Conservation (phyloP, 2,113 vertebrate species). For the Thalassoma bifasciatum region DNA sequence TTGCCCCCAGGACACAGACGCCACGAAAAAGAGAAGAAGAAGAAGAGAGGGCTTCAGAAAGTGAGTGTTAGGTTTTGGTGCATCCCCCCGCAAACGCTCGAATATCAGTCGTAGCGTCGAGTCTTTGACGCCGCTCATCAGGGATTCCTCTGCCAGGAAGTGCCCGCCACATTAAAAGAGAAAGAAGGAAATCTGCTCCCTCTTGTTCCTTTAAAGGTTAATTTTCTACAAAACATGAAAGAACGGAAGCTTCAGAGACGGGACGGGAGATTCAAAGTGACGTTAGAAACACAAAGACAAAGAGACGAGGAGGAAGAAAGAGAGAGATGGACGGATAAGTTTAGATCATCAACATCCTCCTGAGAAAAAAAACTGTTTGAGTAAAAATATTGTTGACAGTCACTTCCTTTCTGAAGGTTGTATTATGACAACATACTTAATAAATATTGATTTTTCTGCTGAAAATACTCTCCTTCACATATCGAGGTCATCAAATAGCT, state of each 20-base stretch:
- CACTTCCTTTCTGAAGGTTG: too few species aligned
- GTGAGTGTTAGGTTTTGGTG: constrained; percentile 1
- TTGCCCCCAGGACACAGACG: constrained; percentile 26
- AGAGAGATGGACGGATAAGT: background rate
- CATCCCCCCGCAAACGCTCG: constrained; percentile 1
- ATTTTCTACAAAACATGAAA: background rate
- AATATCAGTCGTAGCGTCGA: background rate
- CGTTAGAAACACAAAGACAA: too few species aligned
- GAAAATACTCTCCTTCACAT: too few species aligned
- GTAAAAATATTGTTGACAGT: too few species aligned
- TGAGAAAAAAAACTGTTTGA: too few species aligned
- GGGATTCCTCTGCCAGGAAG: background rate
- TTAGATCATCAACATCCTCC: too few species aligned
- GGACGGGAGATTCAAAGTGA: background rate
- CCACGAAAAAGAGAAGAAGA: constrained; percentile 15
- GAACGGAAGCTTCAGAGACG: background rate
- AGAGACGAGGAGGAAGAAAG: background rate
- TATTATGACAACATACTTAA: too few species aligned
- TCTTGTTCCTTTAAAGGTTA: constrained; percentile 13
- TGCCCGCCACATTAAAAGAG: too few species aligned
- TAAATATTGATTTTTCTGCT: too few species aligned
- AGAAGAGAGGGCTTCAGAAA: constrained; percentile 2
- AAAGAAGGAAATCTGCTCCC: background rate
- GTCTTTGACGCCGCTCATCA: constrained; percentile 18
- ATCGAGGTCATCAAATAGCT: too few species aligned